Evolutionary conservation across 1,140 invertebrate species (phyloP).

Genomic region (Aphelinus certus): DNA sequence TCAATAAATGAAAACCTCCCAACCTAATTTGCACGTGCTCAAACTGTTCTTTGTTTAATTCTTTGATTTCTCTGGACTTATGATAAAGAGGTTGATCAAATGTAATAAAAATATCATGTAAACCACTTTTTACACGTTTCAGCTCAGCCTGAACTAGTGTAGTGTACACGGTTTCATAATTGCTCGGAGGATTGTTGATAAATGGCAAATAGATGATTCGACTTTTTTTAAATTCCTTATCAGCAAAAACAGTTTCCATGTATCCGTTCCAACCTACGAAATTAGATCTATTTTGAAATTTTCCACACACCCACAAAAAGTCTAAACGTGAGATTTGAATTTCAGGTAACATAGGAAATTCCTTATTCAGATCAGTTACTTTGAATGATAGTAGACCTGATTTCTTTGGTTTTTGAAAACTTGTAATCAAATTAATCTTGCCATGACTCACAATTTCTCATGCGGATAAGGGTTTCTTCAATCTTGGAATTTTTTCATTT

Average conservation of each 20-base stretch:
- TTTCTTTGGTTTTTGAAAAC: not conserved
- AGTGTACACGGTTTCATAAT: conserved; percentile 17
- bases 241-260: conserved; percentile 42
- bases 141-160: not conserved
- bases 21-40: conserved; percentile 42
- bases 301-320: conserved; percentile 12
- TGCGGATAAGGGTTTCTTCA: conserved; percentile 14
- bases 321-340: not conserved
- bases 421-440: not conserved
- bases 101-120: conserved; percentile 45
- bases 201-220: conserved; percentile 41
- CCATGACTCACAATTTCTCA: not conserved
- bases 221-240: conserved; percentile 33
- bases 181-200: conserved; percentile 25
- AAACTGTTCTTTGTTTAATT: conserved; percentile 5
- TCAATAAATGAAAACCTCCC: conserved; percentile 53
- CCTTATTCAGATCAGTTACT: conserved; percentile 13
- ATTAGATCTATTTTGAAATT: not conserved
- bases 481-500: not conserved
- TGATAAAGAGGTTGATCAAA: conserved; percentile 49
- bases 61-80: conserved; percentile 46
- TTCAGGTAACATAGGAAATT: not conserved
- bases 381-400: conserved; percentile 10
- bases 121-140: not conserved
- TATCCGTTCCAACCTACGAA: conserved; percentile 50